A percentile compares a stretch with the other conserved stretches of the same genome.
Conservation (phyloP, 2,113 vertebrate genomes). For the Tyto alba region DNA sequence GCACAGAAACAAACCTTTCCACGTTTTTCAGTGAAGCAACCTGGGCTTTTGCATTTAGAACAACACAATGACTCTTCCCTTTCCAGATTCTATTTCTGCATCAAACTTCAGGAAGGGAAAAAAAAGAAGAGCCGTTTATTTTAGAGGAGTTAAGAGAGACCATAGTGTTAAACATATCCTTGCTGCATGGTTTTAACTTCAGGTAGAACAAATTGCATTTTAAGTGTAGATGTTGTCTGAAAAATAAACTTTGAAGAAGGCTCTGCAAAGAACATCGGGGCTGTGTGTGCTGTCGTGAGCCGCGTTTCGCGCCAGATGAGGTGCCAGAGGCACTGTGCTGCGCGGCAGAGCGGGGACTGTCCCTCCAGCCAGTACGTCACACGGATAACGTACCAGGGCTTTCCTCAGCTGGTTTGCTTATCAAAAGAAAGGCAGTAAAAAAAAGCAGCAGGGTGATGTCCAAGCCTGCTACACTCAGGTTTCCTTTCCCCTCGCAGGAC, state of each 20-base stretch:
- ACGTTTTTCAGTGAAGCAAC: neutral
- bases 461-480: neutral
- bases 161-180: neutral
- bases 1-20: neutral
- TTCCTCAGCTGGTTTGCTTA: neutral
- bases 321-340: neutral
- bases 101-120: neutral
- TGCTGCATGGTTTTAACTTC: neutral
- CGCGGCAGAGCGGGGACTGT: neutral
- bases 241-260: neutral
- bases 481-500: neutral
- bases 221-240: neutral
- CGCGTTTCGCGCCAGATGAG: neutral
- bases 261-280: neutral
- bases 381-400: fast-evolving
- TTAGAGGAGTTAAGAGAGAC: neutral
- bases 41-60: neutral
- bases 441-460: fast-evolving
- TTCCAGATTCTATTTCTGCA: neutral
- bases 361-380: neutral
- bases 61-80: neutral
- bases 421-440: neutral
- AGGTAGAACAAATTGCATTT: neutral
- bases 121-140: neutral
- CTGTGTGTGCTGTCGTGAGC: fast-evolving